A percentile compares a stretch with the other conserved stretches of the same genome.
Evolutionary conservation across 2,888 invertebrate genomes (phyloP).

Genomic region (Drosophila yooni): DNA sequence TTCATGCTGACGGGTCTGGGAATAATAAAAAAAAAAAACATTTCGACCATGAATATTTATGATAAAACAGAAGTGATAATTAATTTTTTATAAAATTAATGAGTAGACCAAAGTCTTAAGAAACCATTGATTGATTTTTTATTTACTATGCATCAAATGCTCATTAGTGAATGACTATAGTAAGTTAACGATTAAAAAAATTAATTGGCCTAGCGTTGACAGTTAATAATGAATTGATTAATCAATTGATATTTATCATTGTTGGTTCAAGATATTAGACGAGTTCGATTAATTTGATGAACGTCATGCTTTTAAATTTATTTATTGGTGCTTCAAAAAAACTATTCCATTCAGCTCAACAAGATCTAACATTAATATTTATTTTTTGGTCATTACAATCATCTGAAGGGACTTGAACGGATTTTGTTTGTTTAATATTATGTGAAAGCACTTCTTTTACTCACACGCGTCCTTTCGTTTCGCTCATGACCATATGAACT

Average conservation of each 20-base stretch:
- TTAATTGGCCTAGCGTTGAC: neutral
- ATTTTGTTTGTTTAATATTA: neutral
- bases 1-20: slow-evolving; percentile 43
- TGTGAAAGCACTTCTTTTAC: neutral
- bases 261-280: neutral
- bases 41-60: slow-evolving; percentile 31
- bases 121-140: neutral
- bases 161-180: slow-evolving; percentile 1
- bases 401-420: neutral
- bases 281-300: neutral
- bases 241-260: neutral
- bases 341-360: neutral
- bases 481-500: slow-evolving; percentile 42
- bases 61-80: slow-evolving; percentile 45
- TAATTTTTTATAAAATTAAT: slow-evolving; percentile 8
- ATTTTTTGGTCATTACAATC: neutral
- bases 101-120: neutral
- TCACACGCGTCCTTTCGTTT: slow-evolving; percentile 6
- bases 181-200: neutral
- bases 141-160: neutral
- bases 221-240: neutral
- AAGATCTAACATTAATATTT: neutral
- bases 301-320: neutral
- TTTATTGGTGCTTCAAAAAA: neutral
- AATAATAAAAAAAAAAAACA: slow-evolving; percentile 14